Conservation (phyloP, 2,888 invertebrate species). For the Rhingia rostrata region DNA sequence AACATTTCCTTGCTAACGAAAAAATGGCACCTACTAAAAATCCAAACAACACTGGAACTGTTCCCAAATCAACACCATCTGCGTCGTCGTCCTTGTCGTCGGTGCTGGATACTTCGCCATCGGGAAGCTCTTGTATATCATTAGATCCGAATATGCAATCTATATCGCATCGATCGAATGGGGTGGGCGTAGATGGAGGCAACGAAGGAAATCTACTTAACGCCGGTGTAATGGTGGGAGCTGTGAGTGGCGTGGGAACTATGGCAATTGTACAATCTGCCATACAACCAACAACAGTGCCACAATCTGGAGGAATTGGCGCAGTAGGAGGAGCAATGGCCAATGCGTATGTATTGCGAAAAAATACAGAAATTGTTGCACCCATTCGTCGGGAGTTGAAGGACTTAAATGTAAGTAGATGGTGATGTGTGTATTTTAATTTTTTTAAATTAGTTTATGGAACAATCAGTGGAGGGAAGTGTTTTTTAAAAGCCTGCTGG, state of each 20-base stretch:
- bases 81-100: conserved; percentile 56
- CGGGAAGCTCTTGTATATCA: conserved; percentile 43
- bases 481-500: background rate
- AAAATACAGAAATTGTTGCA: conserved; percentile 84
- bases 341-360: conserved; percentile 75
- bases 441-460: conserved; percentile 3
- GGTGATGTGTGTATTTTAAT: background rate
- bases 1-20: background rate
- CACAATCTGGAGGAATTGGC: conserved; percentile 69
- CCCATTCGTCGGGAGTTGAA: conserved; percentile 86
- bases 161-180: conserved; percentile 40
- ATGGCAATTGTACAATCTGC: conserved; percentile 41
- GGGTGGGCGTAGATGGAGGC: background rate
- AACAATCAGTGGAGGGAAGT: conserved; percentile 38
- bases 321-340: conserved; percentile 69
- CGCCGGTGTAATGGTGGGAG: background rate
- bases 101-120: conserved; percentile 51
- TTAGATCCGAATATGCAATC: conserved; percentile 53
- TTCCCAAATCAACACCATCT: conserved; percentile 86
- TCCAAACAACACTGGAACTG: conserved; percentile 85
- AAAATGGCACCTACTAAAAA: conserved; percentile 76
- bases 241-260: conserved; percentile 38
- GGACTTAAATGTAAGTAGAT: conserved; percentile 82
- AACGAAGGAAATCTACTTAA: background rate
- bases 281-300: conserved; percentile 50